Base-by-base conservation (phyloP, 2,113 vertebrate species). In the Ascaphus truei region DNA sequence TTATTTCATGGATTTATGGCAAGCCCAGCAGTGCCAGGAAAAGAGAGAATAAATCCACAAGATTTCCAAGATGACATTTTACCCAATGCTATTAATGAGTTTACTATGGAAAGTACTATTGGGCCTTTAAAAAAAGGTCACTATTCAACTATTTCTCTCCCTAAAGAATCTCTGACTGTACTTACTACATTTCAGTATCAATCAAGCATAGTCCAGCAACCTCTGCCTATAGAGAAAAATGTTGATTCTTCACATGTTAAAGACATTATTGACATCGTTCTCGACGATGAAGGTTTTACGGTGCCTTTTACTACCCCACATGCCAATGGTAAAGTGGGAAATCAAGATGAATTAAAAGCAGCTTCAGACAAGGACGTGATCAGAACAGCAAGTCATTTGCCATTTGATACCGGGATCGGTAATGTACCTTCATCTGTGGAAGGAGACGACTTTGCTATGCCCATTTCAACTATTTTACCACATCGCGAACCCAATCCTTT, bases 241-340 rank as follows among this genome's bases (percentile, higher is more conserved):
- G 16, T n/a, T n/a, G n/a, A n/a, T n/a, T n/a, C n/a, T n/a, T n/a
- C n/a, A n/a, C n/a, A n/a, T n/a, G n/a, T 20, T 29, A 16, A 23
- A 47, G 41, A 59, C 8, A 26, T n/a, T n/a, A n/a, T 37, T 36
- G 16, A 27, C 43, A 69, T 34, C 37, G 27, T 12, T 3, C n/a
- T 59, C 13, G 31, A 16, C 13, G 31, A 16, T 30, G 55, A 29
- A 60, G 55, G 23, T 36, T 50, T 37, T 29, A 51, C 55, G 4
- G 66, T 68, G 66, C 66, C 66, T 68, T 68, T 59, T 16, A 33
- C 34, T 69, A 23, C 11, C 5, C n/a, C 30, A 26, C 11, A 60
- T 50, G 41, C 43, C 43, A 69, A 60, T 36, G 20, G 1, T 66
- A 41, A 58, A 20, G 22, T 56, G 18, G n/a, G n/a, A n/a, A n/a